These are phyloP conservation scores for Notoglanidium macrostoma DNA, from an alignment of 2,797 vertebrate species.

Conservation along the genomic window DNA sequence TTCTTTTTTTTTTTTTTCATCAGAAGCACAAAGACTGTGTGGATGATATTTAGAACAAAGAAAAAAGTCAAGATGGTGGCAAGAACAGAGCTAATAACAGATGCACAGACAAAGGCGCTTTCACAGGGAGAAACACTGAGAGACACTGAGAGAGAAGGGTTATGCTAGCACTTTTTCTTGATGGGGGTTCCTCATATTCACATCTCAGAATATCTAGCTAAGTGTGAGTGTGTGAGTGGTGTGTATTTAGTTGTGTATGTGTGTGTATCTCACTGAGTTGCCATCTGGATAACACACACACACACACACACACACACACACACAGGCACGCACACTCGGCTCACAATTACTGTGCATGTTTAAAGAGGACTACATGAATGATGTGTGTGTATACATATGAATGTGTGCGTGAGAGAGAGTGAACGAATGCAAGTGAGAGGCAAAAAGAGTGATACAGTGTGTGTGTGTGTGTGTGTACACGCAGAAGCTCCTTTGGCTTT, in stretches of 20 bases:
- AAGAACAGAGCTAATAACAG: conserved; percentile 15
- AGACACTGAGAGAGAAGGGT: neutral
- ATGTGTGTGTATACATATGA: neutral
- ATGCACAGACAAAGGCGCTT: neutral
- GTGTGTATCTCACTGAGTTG: neutral
- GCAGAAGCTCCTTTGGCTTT: conserved; percentile 11
- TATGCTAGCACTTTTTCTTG: neutral
- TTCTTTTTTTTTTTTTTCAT: neutral
- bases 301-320: neutral
- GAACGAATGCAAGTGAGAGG: neutral
- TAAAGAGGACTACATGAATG: neutral
- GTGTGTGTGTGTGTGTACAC: neutral
- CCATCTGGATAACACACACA: conserved; percentile 35
- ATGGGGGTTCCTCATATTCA: conserved; percentile 9
- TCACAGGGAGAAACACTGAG: neutral
- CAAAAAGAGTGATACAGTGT: neutral
- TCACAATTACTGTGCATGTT: conserved; percentile 5
- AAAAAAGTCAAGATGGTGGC: neutral
- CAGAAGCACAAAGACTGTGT: neutral
- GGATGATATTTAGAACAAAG: neutral
- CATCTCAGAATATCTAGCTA: conserved; percentile 37
- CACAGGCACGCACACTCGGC: neutral
- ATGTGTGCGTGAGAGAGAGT: neutral
- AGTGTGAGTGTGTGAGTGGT: neutral
- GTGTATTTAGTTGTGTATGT: neutral